Conservation (phyloP, 2,888 invertebrate species). For the Linnaemya tessellans region DNA sequence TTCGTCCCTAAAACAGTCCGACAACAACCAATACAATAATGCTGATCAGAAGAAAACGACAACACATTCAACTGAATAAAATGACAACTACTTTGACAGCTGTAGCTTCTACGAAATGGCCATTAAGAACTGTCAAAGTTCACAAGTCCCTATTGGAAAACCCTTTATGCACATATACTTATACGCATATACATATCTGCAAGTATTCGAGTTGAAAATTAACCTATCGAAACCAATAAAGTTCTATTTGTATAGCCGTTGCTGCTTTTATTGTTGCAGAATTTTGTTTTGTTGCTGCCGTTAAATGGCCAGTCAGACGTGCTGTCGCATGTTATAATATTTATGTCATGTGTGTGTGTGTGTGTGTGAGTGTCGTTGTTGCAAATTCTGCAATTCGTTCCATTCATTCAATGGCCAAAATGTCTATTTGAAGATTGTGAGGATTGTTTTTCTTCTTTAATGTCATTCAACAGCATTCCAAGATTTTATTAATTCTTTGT, state of each 20-base stretch:
- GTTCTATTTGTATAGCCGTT: slow-evolving; percentile 53
- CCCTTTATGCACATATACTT: not conserved
- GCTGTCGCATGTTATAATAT: slow-evolving; percentile 78
- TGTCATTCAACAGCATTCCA: slow-evolving; percentile 63
- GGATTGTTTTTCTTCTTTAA: slow-evolving; percentile 36
- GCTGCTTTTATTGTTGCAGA: slow-evolving; percentile 29
- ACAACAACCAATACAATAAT: too few species aligned
- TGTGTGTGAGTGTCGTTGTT: not conserved
- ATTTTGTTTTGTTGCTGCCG: slow-evolving; percentile 34
- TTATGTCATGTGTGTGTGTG: slow-evolving; percentile 28
- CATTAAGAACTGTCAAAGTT: too few species aligned
- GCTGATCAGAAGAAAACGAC: too few species aligned
- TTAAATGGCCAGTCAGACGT: slow-evolving; percentile 75
- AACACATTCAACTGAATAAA: too few species aligned
- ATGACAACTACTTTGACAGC: too few species aligned
- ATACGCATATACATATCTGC: too few species aligned
- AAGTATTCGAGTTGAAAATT: slow-evolving; percentile 39
- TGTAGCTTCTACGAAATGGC: too few species aligned
- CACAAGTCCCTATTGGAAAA: too few species aligned
- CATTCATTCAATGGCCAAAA: slow-evolving; percentile 43
- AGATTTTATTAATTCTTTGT: slow-evolving; percentile 16
- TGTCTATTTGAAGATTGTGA: slow-evolving; percentile 39
- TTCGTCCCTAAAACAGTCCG: too few species aligned
- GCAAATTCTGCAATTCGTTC: not conserved
- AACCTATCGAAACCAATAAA: slow-evolving; percentile 58